These are phyloP conservation scores for Tridacna gigas DNA, from an alignment of 2,888 invertebrate genomes.

Conservation along the genomic window DNA sequence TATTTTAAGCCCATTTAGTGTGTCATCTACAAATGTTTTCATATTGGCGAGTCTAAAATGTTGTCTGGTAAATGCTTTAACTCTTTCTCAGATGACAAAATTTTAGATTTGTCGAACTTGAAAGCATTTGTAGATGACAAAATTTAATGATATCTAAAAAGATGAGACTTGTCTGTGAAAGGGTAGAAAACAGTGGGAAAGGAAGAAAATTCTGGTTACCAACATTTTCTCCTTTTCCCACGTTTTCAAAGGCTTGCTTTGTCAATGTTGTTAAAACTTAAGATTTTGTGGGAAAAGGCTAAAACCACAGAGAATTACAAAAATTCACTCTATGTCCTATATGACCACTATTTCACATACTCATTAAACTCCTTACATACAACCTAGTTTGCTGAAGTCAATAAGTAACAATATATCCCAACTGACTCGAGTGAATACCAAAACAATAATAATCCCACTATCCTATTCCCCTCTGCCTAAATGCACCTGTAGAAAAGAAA, in stretches of 20 bases:
- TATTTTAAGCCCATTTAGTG: no score
- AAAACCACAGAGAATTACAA: background rate
- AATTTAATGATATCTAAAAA: no score
- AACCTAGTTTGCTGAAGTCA: background rate
- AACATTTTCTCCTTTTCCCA: background rate
- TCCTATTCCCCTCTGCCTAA: constrained; percentile 6
- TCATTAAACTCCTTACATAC: background rate
- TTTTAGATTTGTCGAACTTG: no score
- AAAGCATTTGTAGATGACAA: no score
- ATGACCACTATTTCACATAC: background rate
- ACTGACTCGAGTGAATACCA: background rate
- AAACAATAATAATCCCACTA: background rate
- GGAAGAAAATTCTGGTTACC: background rate
- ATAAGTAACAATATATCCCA: constrained; percentile 11
- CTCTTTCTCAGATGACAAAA: no score
- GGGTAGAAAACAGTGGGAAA: background rate
- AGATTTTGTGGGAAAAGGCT: background rate
- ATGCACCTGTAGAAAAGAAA: constrained; percentile 1
- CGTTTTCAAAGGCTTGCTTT: background rate
- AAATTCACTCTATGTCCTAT: background rate
- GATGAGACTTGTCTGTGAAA: no score
- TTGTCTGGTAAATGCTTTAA: no score
- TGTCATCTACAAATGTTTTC: no score
- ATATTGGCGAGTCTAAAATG: no score
- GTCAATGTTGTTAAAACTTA: background rate